Evolutionary conservation across 2,113 vertebrate genomes (phyloP), one percentile per base, ranked within the genome.

Genomic region (Catharus fuscescens): DNA sequence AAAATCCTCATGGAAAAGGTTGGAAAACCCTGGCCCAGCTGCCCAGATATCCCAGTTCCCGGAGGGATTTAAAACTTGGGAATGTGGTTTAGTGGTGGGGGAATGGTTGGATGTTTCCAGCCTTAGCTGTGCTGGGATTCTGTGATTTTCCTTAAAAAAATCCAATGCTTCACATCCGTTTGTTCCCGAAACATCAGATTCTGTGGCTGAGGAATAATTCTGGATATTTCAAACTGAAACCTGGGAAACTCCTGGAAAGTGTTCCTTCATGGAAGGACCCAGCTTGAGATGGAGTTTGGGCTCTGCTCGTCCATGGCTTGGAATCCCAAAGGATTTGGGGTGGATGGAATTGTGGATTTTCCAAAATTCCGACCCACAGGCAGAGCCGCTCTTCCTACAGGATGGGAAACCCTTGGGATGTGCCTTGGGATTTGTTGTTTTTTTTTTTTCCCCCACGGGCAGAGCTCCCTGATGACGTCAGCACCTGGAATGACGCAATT

Each of bases 151-250:
- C 47, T 50, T n/a, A 4, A 31, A 23, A 53, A 2, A 25, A 40
- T 8, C 34, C 0, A 4, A 10, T 0, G 48, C 8, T 21, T 9
- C 7, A 10, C 40, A 29, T 42, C 0, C 0, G 0, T 44, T 18
- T 40, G 0, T 12, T 60, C 66, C 40, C 6, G 1, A 16, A 34
- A 28, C 12, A 1, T 6, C 0, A 0, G 14, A 16, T 38, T 29
- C 5, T 3, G 36, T 6, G 44, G 2, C 28, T 5, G 24, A 1
- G 24, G 12, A 48, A 20, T n/a, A 1, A 31, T 72, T 21, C 28
- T 12, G 12, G 19, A 25, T 25, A 18, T 6, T 21, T 26, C 7
- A 23, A 10, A 52, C 17, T 23, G 59, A 40, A 48, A 32, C 29
- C 44, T 53, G 62, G 44, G 21, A 7, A 19, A 14, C 26, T n/a